A percentile compares a stretch with the other conserved stretches of the same genome.
Conservation (phyloP, 2,888 invertebrate genomes). For the Griposia aprilina region DNA sequence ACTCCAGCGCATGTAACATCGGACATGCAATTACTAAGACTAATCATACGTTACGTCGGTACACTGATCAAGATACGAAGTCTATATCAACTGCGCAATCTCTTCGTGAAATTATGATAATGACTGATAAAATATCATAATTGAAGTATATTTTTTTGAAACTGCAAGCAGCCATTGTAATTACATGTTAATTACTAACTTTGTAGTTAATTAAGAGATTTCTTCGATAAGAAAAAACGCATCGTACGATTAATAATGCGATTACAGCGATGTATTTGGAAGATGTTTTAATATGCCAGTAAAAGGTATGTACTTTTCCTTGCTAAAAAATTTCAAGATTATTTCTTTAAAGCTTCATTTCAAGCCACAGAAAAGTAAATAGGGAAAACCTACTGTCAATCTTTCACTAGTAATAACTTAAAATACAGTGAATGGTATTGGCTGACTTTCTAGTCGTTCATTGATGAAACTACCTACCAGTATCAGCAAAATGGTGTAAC, state of each 20-base stretch:
- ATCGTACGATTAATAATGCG: slow-evolving; percentile 8
- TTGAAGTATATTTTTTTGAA: slow-evolving; percentile 26
- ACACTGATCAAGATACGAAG: slow-evolving; percentile 32
- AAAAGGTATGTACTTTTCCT: background rate
- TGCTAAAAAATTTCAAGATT: background rate
- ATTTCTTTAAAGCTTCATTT: background rate
- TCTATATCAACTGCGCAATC: slow-evolving; percentile 24
- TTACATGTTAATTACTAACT: slow-evolving; percentile 9
- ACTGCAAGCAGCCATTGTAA: slow-evolving; percentile 6
- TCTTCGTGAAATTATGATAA: slow-evolving; percentile 43
- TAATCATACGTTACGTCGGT: slow-evolving; percentile 37
- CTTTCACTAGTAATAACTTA: background rate
- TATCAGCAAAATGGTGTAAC: background rate
- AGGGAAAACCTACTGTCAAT: background rate
- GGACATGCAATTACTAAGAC: slow-evolving; percentile 26
- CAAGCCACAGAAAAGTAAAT: background rate
- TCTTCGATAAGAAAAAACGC: slow-evolving; percentile 6
- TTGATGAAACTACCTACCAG: background rate
- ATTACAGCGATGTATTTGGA: background rate
- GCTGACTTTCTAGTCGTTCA: background rate
- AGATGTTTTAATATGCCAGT: background rate
- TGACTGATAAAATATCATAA: slow-evolving; percentile 32
- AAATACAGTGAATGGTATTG: background rate
- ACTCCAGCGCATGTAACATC: slow-evolving; percentile 9
- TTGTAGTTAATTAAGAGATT: slow-evolving; percentile 6